Conservation (phyloP, 2,888 invertebrate species). For the Litoditis marina region DNA sequence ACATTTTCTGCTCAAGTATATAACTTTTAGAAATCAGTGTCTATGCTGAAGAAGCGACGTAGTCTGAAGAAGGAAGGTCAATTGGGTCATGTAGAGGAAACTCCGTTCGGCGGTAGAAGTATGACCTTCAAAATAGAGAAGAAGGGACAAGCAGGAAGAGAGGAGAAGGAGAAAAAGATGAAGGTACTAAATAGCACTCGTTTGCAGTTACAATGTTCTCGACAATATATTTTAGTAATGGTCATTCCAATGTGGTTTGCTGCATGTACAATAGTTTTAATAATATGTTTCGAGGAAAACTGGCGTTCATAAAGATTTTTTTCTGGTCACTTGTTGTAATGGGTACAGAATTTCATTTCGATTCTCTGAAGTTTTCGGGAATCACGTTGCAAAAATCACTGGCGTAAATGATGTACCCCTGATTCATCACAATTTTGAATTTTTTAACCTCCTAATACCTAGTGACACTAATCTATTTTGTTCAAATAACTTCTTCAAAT, state of each 20-base stretch:
- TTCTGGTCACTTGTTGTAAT: too few relatives aligned
- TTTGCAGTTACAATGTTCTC: too few relatives aligned
- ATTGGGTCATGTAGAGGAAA: constrained; percentile 24
- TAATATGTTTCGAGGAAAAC: too few relatives aligned
- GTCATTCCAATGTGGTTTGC: too few relatives aligned
- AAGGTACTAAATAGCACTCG: constrained; percentile 10
- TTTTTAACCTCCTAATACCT: too few relatives aligned
- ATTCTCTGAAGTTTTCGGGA: not conserved
- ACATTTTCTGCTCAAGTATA: too few relatives aligned
- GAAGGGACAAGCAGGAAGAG: constrained; percentile 26
- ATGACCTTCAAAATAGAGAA: constrained; percentile 47
- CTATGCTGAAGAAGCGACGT: constrained; percentile 9
- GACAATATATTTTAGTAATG: too few relatives aligned
- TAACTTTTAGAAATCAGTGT: constrained; percentile 4
- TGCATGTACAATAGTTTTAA: too few relatives aligned
- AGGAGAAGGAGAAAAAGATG: constrained; percentile 30
- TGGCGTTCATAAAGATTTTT: too few relatives aligned
- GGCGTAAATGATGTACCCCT: too few relatives aligned
- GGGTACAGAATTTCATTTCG: not conserved
- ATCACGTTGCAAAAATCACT: too few relatives aligned
- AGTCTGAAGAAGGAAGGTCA: constrained; percentile 16
- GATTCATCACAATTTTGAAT: too few relatives aligned
- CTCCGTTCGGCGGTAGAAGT: constrained; percentile 51
- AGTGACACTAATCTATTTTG: not conserved
- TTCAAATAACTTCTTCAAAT: not conserved